phyloP scores from a whole-genome alignment of 2,888 invertebrate genomes.

The Polylopha cassiicola region DNA sequence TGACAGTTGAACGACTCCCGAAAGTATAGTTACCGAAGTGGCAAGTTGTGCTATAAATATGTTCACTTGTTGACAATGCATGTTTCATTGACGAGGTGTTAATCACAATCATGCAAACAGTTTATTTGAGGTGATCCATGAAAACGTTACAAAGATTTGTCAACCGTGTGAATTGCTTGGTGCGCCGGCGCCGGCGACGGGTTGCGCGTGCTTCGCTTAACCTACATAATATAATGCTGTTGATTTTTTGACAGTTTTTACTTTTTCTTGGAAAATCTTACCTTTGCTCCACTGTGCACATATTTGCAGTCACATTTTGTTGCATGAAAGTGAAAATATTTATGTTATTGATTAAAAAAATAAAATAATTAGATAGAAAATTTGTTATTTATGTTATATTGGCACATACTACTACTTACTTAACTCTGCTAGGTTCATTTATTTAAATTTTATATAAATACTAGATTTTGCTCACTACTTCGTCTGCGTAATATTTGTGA shows the following conservation, averaged over 20 bases:
- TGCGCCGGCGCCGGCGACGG: slow-evolving; percentile 27
- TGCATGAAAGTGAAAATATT: too few relatives aligned
- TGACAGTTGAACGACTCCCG: slow-evolving; percentile 49
- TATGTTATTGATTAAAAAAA: too few relatives aligned
- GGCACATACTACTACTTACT: too few relatives aligned
- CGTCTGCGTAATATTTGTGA: too few relatives aligned
- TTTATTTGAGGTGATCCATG: slow-evolving; percentile 69
- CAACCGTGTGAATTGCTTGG: slow-evolving; percentile 69
- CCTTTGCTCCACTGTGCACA: too few relatives aligned
- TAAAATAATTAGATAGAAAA: too few relatives aligned
- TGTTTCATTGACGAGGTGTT: slow-evolving; percentile 71
- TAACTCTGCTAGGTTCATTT: too few relatives aligned
- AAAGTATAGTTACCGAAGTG: slow-evolving; percentile 54
- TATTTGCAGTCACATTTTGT: too few relatives aligned
- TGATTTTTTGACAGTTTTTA: background rate
- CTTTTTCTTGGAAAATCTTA: background rate
- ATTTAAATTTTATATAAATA: too few relatives aligned
- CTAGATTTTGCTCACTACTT: too few relatives aligned
- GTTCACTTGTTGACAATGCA: slow-evolving; percentile 62
- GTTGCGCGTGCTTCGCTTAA: slow-evolving; percentile 42
- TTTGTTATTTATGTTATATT: too few relatives aligned
- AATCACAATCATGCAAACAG: slow-evolving; percentile 71
- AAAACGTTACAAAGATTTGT: slow-evolving; percentile 66
- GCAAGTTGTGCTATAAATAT: slow-evolving; percentile 65
- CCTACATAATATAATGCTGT: slow-evolving; percentile 37